A percentile compares a stretch with the other conserved stretches of the same genome.
phyloP scores from a whole-genome alignment of 2,797 vertebrate genomes.

The Esox lucius region DNA sequence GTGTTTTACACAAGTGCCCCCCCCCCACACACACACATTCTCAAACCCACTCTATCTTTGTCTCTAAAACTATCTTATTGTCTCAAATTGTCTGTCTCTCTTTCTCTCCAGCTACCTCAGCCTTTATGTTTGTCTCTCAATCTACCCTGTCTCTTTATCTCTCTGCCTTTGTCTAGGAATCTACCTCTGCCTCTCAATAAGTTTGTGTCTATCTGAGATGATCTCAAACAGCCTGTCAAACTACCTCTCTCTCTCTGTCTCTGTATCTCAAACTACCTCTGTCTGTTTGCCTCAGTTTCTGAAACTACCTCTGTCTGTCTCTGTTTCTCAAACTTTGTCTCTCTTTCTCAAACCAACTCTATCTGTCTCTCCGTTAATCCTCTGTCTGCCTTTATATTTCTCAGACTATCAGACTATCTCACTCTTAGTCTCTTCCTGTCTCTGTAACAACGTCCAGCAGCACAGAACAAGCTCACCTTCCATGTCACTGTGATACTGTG shows the following conservation, averaged over 20 bases:
- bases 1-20: not conserved
- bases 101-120: too few species aligned
- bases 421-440: not conserved
- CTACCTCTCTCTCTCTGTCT: too few species aligned
- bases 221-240: too few species aligned
- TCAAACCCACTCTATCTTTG: not conserved
- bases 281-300: too few species aligned
- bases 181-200: too few species aligned
- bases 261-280: too few species aligned
- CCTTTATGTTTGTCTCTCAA: too few species aligned
- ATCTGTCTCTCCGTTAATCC: not conserved
- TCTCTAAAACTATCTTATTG: not conserved
- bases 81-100: not conserved
- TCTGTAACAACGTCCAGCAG: not conserved
- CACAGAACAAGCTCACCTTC: not conserved
- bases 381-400: not conserved
- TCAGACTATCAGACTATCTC: not conserved
- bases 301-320: too few species aligned
- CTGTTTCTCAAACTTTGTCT: not conserved
- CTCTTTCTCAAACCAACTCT: not conserved
- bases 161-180: too few species aligned
- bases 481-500: constrained; percentile 1
- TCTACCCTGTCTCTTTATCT: too few species aligned
- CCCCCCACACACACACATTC: not conserved
- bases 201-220: too few species aligned